These are phyloP conservation scores for Panorpa germanica DNA, from an alignment of 2,888 invertebrate genomes.

Conservation along the genomic window DNA sequence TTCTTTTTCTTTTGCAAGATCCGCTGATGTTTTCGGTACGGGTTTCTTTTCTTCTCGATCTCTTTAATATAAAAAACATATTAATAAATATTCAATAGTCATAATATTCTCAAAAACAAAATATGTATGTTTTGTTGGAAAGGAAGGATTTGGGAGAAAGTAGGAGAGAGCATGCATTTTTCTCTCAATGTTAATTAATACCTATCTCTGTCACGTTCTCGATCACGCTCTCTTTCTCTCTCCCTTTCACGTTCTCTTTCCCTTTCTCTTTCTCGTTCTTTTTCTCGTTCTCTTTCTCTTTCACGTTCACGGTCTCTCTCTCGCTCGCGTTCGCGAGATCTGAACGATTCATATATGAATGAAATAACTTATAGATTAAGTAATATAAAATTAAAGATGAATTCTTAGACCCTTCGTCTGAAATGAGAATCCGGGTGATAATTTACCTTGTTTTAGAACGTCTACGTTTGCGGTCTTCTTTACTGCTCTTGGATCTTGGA, in stretches of 20 bases:
- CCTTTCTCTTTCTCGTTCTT: slow-evolving; percentile 25
- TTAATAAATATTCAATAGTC: background rate
- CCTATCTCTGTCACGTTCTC: slow-evolving; percentile 14
- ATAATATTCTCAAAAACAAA: too few relatives aligned
- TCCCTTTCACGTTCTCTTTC: slow-evolving; percentile 22
- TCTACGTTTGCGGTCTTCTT: slow-evolving; percentile 15
- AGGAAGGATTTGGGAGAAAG: background rate
- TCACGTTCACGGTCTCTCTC: slow-evolving; percentile 28
- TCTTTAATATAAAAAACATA: slow-evolving; percentile 12
- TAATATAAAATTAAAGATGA: too few relatives aligned
- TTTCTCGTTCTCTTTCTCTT: slow-evolving; percentile 21
- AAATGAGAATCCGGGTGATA: too few relatives aligned
- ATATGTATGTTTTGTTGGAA: too few relatives aligned
- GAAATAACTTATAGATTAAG: slow-evolving; percentile 1
- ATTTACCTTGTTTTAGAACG: slow-evolving; percentile 28
- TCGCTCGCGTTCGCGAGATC: slow-evolving; percentile 33
- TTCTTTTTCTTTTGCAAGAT: slow-evolving; percentile 56
- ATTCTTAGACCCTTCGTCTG: too few relatives aligned
- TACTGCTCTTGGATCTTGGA: too few relatives aligned
- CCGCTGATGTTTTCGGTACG: slow-evolving; percentile 33
- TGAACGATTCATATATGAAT: slow-evolving; percentile 13
- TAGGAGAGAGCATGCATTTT: slow-evolving; percentile 16
- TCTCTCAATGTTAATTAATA: slow-evolving; percentile 12
- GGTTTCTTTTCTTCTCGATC: slow-evolving; percentile 28
- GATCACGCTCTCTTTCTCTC: slow-evolving; percentile 27